phyloP scores from a whole-genome alignment of 2,797 vertebrate species.

The Lepidocolaptes lacrymiger region DNA sequence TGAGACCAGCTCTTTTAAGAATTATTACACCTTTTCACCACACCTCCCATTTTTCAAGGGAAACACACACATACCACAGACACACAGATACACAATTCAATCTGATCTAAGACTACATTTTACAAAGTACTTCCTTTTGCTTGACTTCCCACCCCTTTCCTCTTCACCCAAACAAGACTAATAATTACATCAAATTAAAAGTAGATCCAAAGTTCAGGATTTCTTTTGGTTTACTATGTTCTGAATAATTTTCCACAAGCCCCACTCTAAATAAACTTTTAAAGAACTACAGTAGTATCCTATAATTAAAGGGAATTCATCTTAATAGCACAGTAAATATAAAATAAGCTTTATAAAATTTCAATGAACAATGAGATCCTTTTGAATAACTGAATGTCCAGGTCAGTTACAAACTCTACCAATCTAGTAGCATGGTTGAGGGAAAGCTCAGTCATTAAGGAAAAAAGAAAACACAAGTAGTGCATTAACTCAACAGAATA shows the following conservation, averaged over 20 bases:
- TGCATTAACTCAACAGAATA: conserved; percentile 49
- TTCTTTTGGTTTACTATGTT: conserved; percentile 62
- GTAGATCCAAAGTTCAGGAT: conserved; percentile 27
- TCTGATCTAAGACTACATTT: conserved; percentile 77
- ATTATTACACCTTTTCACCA: conserved; percentile 77
- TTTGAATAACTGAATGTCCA: conserved; percentile 59
- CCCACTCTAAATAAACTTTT: conserved; percentile 65
- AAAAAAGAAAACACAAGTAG: conserved; percentile 56
- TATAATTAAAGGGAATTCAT: conserved; percentile 58
- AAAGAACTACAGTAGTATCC: conserved; percentile 59
- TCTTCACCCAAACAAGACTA: conserved; percentile 52
- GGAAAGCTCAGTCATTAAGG: conserved; percentile 46
- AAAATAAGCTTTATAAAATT: conserved; percentile 73
- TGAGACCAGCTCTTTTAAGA: conserved; percentile 84
- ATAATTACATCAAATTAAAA: conserved; percentile 56
- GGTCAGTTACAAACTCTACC: conserved; percentile 62
- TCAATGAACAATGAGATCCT: conserved; percentile 58
- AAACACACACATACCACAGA: conserved; percentile 78
- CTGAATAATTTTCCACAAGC: conserved; percentile 44
- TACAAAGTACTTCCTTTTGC: conserved; percentile 72
- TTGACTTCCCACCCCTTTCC: conserved; percentile 55
- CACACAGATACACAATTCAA: conserved; percentile 72
- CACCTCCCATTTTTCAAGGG: conserved; percentile 71
- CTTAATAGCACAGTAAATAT: conserved; percentile 68
- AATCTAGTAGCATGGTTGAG: conserved; percentile 41